These are phyloP conservation scores for Ardeotis arabs DNA, from an alignment of 2,113 vertebrate genomes.

Conservation along the genomic window DNA sequence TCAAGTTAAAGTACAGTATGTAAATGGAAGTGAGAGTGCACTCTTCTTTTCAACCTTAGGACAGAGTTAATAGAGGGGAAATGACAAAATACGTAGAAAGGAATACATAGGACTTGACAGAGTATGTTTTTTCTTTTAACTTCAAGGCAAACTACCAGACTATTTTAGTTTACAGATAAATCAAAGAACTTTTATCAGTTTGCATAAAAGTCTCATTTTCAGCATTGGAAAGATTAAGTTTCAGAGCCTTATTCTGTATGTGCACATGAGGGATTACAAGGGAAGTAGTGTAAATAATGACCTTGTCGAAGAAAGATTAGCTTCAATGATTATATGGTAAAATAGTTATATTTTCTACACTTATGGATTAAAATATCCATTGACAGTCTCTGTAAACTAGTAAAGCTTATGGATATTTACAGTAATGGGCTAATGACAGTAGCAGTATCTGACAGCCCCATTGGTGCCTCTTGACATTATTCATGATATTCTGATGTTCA, in stretches of 20 bases:
- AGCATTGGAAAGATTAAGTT: slow-evolving; percentile 16
- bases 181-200: slow-evolving; percentile 55
- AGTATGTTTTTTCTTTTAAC: slow-evolving; percentile 51
- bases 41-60: slow-evolving; percentile 59
- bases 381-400: not conserved
- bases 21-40: slow-evolving; percentile 62
- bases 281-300: not conserved
- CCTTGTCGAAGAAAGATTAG: slow-evolving; percentile 37
- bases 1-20: slow-evolving; percentile 50
- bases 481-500: not conserved
- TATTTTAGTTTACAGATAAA: slow-evolving; percentile 61
- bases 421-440: not conserved
- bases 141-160: slow-evolving; percentile 56
- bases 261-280: not conserved
- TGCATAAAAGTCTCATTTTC: slow-evolving; percentile 56
- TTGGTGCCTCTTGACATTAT: not conserved
- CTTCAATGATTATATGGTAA: not conserved
- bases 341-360: not conserved
- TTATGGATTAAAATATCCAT: slow-evolving; percentile 22
- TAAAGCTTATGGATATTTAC: not conserved
- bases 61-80: slow-evolving; percentile 73
- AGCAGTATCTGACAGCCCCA: not conserved
- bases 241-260: not conserved
- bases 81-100: slow-evolving; percentile 66
- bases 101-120: slow-evolving; percentile 60